Base-by-base conservation (phyloP, 1,140 invertebrate genomes). In the Carcinoscorpius rotundicauda region DNA sequence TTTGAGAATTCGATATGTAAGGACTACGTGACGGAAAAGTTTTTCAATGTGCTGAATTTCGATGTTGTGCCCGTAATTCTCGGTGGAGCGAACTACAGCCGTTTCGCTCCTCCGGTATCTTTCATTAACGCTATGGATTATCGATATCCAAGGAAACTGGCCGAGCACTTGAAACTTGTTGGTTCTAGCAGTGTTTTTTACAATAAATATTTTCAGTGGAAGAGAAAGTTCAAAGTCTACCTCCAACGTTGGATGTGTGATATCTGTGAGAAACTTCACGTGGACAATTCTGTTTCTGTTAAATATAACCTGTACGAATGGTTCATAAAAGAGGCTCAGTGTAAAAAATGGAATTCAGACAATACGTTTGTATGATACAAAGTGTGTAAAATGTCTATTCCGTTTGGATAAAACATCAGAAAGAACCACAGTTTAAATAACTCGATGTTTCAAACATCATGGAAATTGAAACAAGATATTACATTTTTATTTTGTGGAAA, bases 1-100 rank as follows among this genome's bases (percentile, higher is more conserved):
- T 78, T 80, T 68, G 79, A 80, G 68, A 80, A 80, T 65, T 71
- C 72, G 5, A 56, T 78, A 4, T 80, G 79, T 70, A 58, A 68
- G 11, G 77, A 80, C 64, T 80, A 80, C 64, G 68, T 78, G 5
- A 79, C 76, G 3, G 79, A 80, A 69, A 80, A 80, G 62, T 75
- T 75, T 53, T 75, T 62, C 65, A 9, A 61, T 9, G 48, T 55
- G 49, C 52, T 68, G 10, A 52, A 66, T 3, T 58, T 75, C 61
- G 71, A 76, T 63, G 71, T 75, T 4, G 68, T 79, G n/a, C 77
- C 77, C 3, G 71, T 79, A 5, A 77, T 76, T 0, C 73, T 77
- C 69, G 77, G 78, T 6, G 76, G 70, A n/a, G 69, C 70, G 0
- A 71, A 73, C 10, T 74, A 78, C 62, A 9, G 49, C 6, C 8